Conservation (phyloP, 2,113 vertebrate genomes). For the Campylomormyrus tamandua region DNA sequence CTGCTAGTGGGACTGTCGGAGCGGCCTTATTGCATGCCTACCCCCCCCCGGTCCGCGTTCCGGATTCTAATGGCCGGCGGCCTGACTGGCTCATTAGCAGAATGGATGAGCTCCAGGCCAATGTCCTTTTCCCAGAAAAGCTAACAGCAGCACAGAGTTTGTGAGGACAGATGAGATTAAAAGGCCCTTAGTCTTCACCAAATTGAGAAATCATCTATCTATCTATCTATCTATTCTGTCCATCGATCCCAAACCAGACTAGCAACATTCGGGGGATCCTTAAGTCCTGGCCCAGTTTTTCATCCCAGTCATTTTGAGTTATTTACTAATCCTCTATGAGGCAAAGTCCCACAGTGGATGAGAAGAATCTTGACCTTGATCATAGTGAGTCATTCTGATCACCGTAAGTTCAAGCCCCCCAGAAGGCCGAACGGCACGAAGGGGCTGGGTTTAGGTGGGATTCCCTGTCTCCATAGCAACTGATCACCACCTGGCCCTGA, state of each 20-base stretch:
- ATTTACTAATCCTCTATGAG: background rate
- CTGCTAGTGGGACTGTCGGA: background rate
- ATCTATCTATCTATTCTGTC: background rate
- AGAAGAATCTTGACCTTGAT: background rate
- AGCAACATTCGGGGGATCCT: too few species aligned
- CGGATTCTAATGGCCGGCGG: background rate
- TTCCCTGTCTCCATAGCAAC: background rate
- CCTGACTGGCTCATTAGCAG: conserved; percentile 14
- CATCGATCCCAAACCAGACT: too few species aligned
- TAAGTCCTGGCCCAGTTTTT: background rate
- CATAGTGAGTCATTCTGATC: background rate
- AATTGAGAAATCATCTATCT: background rate
- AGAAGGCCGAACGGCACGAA: background rate
- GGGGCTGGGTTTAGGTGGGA: background rate
- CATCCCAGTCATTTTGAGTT: background rate
- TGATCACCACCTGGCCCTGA: background rate
- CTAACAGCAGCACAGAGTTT: background rate
- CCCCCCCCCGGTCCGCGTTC: background rate
- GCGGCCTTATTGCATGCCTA: background rate
- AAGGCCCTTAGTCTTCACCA: background rate
- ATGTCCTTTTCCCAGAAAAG: background rate
- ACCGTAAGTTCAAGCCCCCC: background rate
- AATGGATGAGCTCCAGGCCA: background rate
- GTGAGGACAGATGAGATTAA: background rate
- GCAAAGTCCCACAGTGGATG: background rate